These are phyloP conservation scores for Thamnophis sirtalis DNA, from an alignment of 2,113 vertebrate genomes.

Conservation along the genomic window DNA sequence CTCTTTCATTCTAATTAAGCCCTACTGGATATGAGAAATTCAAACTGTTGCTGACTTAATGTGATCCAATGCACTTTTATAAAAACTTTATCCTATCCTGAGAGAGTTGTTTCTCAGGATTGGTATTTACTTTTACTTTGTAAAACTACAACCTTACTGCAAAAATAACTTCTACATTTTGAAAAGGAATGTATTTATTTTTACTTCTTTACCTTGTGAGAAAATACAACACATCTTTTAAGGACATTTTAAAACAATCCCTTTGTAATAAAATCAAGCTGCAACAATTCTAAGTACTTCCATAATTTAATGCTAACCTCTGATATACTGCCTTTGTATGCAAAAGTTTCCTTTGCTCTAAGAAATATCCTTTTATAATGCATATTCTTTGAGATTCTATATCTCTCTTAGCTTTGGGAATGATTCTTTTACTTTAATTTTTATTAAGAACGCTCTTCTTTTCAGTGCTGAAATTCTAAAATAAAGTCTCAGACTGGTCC, in stretches of 20 bases:
- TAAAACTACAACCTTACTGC: slow-evolving; percentile 66
- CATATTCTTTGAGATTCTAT: neutral
- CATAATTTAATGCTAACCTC: neutral
- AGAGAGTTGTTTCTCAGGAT: neutral
- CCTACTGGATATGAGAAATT: neutral
- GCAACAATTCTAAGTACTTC: neutral
- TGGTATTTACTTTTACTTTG: neutral
- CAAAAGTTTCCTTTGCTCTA: neutral
- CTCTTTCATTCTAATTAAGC: neutral
- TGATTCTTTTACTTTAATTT: slow-evolving; percentile 44
- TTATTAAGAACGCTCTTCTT: slow-evolving; percentile 46
- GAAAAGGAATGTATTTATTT: slow-evolving; percentile 69
- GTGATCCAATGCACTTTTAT: neutral
- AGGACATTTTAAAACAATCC: neutral
- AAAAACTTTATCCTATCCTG: neutral
- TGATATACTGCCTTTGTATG: neutral
- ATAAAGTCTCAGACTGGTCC: neutral
- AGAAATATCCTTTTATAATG: neutral
- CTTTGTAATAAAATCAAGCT: neutral
- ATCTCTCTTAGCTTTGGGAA: slow-evolving; percentile 14
- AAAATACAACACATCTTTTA: neutral
- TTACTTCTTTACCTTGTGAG: slow-evolving; percentile 24
- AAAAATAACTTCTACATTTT: slow-evolving; percentile 82
- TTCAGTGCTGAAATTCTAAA: slow-evolving; percentile 35
- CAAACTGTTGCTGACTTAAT: neutral